phyloP scores from a whole-genome alignment of 2,888 invertebrate species.

The Eristalis intricaria region DNA sequence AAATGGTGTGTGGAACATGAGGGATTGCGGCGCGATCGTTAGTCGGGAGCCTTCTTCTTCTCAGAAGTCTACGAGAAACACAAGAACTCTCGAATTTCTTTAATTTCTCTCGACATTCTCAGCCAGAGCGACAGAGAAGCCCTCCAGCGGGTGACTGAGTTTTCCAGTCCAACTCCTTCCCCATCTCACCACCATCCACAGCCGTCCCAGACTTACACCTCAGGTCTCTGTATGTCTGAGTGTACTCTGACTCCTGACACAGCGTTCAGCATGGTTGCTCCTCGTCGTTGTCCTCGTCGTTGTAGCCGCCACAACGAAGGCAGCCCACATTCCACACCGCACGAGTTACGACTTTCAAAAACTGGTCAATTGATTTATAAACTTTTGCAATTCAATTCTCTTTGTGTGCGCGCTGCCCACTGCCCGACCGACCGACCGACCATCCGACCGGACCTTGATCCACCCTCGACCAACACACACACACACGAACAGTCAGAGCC shows the following conservation, averaged over 20 bases:
- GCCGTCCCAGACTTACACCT: background rate
- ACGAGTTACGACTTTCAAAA: conserved; percentile 58
- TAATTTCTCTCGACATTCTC: background rate
- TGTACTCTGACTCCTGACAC: background rate
- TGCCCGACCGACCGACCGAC: background rate
- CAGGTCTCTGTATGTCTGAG: background rate
- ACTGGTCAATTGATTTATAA: conserved; percentile 71
- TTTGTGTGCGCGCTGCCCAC: conserved; percentile 23
- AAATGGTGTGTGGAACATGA: background rate
- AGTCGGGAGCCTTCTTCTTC: background rate
- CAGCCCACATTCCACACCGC: conserved; percentile 21
- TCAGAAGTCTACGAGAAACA: too few species aligned
- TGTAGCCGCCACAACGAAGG: background rate
- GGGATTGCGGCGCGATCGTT: background rate
- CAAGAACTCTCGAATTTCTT: background rate
- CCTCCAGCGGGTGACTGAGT: background rate
- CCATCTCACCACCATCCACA: background rate
- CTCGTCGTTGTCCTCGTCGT: background rate
- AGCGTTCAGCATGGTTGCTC: background rate
- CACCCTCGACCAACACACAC: conserved; percentile 8
- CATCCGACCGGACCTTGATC: background rate
- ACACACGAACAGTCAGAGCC: background rate
- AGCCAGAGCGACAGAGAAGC: background rate
- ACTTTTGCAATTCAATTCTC: conserved; percentile 68
- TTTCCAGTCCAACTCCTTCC: background rate